Conservation (phyloP, 2,888 invertebrate species). For the Julus scanicus region DNA sequence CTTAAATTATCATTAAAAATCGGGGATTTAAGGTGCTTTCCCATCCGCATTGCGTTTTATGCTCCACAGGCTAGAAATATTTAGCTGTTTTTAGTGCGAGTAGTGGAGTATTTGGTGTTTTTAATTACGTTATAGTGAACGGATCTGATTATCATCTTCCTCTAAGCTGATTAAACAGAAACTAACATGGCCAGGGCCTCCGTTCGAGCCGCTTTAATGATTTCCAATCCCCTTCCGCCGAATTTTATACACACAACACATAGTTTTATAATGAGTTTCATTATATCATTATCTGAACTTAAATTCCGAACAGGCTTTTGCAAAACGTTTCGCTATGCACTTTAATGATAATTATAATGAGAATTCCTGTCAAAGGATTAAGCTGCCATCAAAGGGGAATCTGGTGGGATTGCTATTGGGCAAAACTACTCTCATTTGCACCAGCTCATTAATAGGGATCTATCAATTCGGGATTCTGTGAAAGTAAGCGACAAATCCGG, state of each 20-base stretch:
- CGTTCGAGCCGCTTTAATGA: constrained; percentile 21
- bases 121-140: constrained; percentile 27
- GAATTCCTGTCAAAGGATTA: constrained; percentile 29
- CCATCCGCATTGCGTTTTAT: neutral
- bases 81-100: neutral
- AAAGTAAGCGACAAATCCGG: neutral
- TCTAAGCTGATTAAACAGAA: constrained; percentile 31
- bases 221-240: neutral
- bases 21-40: neutral
- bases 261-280: constrained; percentile 38
- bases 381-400: constrained; percentile 11
- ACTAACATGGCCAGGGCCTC: neutral
- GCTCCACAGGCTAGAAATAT: neutral
- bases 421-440: neutral
- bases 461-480: neutral
- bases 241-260: constrained; percentile 30
- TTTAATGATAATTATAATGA: constrained; percentile 42
- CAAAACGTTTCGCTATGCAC: constrained; percentile 27
- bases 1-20: constrained; percentile 16
- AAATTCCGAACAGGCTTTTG: neutral
- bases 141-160: constrained; percentile 16
- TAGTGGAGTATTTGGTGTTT: neutral
- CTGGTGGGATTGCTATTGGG: neutral
- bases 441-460: neutral
- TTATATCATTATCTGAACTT: constrained; percentile 35